A percentile compares a stretch with the other conserved stretches of the same genome.
Conservation (phyloP, 2,797 vertebrate genomes). For the Pseudochromis fuscus region DNA sequence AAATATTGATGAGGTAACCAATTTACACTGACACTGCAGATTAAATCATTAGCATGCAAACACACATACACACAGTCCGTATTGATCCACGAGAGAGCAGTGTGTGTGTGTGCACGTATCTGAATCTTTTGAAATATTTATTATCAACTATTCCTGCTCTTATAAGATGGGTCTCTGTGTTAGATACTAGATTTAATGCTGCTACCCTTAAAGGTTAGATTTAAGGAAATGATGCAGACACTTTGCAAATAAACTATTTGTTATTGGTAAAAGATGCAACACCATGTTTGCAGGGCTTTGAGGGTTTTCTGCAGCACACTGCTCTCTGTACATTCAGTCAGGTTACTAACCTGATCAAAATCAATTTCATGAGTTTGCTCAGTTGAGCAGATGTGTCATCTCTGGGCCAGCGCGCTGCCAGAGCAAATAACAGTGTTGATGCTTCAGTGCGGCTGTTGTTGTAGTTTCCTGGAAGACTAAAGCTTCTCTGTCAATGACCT, state of each 20-base stretch:
- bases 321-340: slow-evolving; percentile 24
- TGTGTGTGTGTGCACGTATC: not conserved
- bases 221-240: not conserved
- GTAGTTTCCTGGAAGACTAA: slow-evolving; percentile 3
- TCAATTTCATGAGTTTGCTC: slow-evolving; percentile 54
- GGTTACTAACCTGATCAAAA: slow-evolving; percentile 51
- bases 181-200: slow-evolving; percentile 15
- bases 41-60: not conserved
- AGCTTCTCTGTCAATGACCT: not conserved
- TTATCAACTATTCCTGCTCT: not conserved
- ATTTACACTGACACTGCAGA: not conserved
- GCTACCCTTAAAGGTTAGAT: not conserved
- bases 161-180: not conserved
- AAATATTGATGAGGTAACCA: not conserved
- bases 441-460: slow-evolving; percentile 14
- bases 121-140: not conserved
- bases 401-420: slow-evolving; percentile 37
- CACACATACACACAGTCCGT: not conserved
- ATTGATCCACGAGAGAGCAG: not conserved
- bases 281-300: not conserved
- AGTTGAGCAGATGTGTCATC: slow-evolving; percentile 51
- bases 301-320: slow-evolving; percentile 1
- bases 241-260: not conserved
- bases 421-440: slow-evolving; percentile 36
- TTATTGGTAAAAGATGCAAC: slow-evolving; percentile 5